A percentile compares a stretch with the other conserved stretches of the same genome.
Conservation (phyloP, 2,113 vertebrate genomes). For the Callorhinus ursinus region DNA sequence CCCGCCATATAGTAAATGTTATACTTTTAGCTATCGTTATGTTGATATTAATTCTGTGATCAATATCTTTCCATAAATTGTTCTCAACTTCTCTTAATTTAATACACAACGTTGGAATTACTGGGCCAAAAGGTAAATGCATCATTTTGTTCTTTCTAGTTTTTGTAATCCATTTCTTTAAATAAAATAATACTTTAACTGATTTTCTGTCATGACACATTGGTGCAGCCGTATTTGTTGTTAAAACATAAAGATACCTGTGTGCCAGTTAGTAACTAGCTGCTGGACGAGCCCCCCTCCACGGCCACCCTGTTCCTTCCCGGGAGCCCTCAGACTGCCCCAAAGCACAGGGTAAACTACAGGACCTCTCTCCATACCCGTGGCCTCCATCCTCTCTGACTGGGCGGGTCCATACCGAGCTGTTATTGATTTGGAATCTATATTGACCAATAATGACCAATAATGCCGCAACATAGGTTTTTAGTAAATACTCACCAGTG, state of each 20-base stretch:
- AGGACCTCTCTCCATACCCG: no score
- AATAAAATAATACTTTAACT: not conserved
- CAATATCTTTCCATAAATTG: not conserved
- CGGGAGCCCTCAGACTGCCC: not conserved
- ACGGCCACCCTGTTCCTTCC: not conserved
- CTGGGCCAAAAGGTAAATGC: not conserved
- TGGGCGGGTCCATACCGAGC: not conserved
- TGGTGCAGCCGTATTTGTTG: not conserved
- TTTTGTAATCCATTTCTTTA: not conserved
- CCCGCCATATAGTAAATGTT: rapidly evolving
- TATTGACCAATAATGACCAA: no score
- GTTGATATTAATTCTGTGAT: not conserved
- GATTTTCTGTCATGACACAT: not conserved
- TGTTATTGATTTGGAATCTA: not conserved
- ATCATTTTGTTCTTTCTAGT: not conserved
- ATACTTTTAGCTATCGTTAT: not conserved
- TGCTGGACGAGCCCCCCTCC: no score
- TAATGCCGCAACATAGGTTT: not conserved
- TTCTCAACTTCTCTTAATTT: not conserved
- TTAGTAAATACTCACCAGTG: not conserved
- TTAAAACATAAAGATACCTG: not conserved
- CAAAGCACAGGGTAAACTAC: not conserved
- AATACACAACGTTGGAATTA: not conserved
- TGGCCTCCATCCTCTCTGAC: not conserved
- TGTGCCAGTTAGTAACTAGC: no score